A percentile compares a stretch with the other conserved stretches of the same genome.
Evolutionary conservation across 2,113 vertebrate species (phyloP).

Genomic region (Megaleporinus macrocephalus): DNA sequence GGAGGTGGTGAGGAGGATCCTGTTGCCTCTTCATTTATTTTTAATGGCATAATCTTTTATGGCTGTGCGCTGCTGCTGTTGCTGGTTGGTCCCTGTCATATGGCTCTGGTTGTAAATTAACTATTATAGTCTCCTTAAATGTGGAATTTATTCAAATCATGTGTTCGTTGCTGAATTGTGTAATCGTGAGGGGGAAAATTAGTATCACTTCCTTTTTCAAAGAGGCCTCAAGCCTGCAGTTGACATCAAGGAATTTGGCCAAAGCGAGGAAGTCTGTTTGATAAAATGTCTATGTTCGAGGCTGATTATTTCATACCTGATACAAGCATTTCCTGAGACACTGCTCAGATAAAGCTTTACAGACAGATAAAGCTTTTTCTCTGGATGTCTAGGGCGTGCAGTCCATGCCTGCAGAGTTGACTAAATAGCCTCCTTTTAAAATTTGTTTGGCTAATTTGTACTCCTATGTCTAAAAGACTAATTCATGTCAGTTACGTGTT

Average conservation of each 20-base stretch:
- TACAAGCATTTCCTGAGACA: slow-evolving; percentile 32
- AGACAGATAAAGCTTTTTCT: slow-evolving; percentile 1
- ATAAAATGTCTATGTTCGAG: slow-evolving; percentile 29
- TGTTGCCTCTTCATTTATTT: slow-evolving; percentile 51
- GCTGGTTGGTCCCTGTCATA: slow-evolving; percentile 17
- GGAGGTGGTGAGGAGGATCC: slow-evolving; percentile 38
- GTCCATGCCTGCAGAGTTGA: not conserved
- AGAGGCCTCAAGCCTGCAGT: slow-evolving; percentile 3
- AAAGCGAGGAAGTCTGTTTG: slow-evolving; percentile 2
- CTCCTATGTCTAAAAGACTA: not conserved
- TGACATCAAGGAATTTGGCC: slow-evolving; percentile 3
- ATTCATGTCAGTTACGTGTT: not conserved
- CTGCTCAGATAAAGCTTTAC: not conserved
- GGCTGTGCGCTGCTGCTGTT: not conserved
- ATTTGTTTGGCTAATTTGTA: not conserved
- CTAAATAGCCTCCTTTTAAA: not conserved
- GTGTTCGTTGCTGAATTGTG: not conserved
- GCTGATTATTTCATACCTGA: slow-evolving; percentile 27
- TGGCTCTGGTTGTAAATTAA: slow-evolving; percentile 4
- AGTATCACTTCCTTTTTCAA: slow-evolving; percentile 26
- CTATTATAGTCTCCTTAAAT: not conserved
- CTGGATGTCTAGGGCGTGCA: not conserved
- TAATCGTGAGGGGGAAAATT: not conserved
- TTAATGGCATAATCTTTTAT: slow-evolving; percentile 47
- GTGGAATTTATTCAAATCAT: not conserved